Base-by-base conservation (phyloP, 2,888 invertebrate species). In the Plemyria rubiginata region DNA sequence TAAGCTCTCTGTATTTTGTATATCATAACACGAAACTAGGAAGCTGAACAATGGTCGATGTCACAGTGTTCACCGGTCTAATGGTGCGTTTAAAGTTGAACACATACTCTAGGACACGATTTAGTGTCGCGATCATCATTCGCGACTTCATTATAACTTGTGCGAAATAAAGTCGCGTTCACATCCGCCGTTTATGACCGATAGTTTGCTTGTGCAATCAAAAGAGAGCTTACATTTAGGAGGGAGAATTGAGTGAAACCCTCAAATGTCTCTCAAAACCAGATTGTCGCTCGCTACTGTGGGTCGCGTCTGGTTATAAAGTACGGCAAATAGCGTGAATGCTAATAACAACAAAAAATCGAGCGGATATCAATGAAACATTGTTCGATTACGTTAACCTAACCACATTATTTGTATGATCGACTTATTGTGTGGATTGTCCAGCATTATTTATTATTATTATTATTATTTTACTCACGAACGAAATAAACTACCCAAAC, bases 61-160 rank as follows among this genome's bases (percentile, higher is more conserved):
- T 86, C 85, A 88, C 86, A 88, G 85, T 81, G 72, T 72, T 73
- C 80, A 83, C 76, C 59, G 81, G 71, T 81, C 80, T 86, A 90
- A 90, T 90, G 88, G 79, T 82, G 86, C 90, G 88, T 85, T 80
- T 80, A 87, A 43, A 45, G 45, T 16, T 16, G 16, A 16, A 16
- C 45, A 9, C 16, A 45, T 16, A 16, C 45, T 16, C 3, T 16
- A 4, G 11, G 16, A 2, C 16, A 9, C 45, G 45, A 45, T 16
- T 16, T 16, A 3, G 2, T 7, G 9, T 11, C 11, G 36, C 36
- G 36, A 11, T 11, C 8, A 2, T 11, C 36, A 38, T 9, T 38
- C 11, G 11, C 36, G 11, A 38, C 36, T 38, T 38, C 36, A 38
- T 2, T 38, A 32, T 32, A 8, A 32, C 32, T 5, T 32, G 8